Evolutionary conservation across 2,888 invertebrate species (phyloP).

Genomic region (Hyposoter dolosus): DNA sequence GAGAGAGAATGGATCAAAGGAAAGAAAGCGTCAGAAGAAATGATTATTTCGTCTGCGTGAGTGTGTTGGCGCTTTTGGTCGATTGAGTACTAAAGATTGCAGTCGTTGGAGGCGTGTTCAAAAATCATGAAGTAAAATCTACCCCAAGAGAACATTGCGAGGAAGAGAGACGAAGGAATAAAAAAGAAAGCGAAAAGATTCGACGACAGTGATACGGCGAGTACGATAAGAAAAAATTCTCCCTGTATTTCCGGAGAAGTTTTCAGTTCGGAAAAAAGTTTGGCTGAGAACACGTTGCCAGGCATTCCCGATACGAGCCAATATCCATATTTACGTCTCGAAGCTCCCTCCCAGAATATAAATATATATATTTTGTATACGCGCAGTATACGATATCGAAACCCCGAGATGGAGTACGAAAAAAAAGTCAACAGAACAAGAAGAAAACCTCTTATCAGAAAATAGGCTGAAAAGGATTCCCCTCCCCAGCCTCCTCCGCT

Average conservation of each 20-base stretch:
- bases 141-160: neutral
- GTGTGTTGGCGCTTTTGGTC: neutral
- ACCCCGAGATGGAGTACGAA: neutral
- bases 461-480: neutral
- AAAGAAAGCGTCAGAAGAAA: neutral
- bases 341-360: conserved; percentile 1
- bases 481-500: neutral
- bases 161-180: neutral
- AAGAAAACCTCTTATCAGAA: conserved; percentile 22
- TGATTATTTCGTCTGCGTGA: neutral
- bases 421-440: conserved; percentile 19
- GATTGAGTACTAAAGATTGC: neutral
- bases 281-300: neutral
- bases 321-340: conserved; percentile 2
- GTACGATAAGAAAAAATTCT: conserved; percentile 7
- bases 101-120: neutral
- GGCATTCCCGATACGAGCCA: neutral
- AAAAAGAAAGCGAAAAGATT: neutral
- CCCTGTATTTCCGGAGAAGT: neutral
- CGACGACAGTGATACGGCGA: neutral
- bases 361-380: neutral
- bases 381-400: neutral
- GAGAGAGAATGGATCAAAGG: neutral
- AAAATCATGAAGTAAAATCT: conserved; percentile 28
- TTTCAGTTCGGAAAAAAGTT: conserved; percentile 15